Evolutionary conservation across 2,797 vertebrate genomes (phyloP).

Genomic region (Columba guinea): DNA sequence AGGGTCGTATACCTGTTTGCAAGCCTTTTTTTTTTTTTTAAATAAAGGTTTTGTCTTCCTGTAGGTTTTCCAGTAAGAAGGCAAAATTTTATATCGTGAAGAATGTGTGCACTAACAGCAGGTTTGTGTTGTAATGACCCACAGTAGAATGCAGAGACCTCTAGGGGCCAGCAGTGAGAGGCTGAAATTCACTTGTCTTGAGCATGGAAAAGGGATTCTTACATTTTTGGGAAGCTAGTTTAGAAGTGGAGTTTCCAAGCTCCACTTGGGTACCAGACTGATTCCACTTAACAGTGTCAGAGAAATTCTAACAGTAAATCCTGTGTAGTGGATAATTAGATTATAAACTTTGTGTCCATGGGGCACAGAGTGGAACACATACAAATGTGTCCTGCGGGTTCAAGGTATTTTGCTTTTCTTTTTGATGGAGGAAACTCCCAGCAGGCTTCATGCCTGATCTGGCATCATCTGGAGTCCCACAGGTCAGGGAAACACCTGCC

Average conservation of each 20-base stretch:
- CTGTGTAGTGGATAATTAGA: not conserved
- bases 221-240: not conserved
- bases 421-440: not conserved
- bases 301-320: not conserved
- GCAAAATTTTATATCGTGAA: not conserved
- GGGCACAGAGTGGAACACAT: not conserved
- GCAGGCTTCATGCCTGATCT: not conserved
- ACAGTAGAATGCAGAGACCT: not conserved
- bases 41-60: not conserved
- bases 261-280: not conserved
- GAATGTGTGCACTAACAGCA: not conserved
- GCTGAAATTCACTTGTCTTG: not conserved
- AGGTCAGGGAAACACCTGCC: not conserved
- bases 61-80: not conserved
- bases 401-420: not conserved
- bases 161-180: not conserved
- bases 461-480: not conserved
- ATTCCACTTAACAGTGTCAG: not conserved
- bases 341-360: not conserved
- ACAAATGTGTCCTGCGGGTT: not conserved
- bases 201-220: not conserved
- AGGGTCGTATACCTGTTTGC: not conserved
- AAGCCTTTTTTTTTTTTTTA: not conserved
- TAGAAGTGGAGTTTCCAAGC: not conserved
- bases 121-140: not conserved